Conservation (phyloP, 64 coral and sea anemone genomes). For the Pocillopora damicornis region DNA sequence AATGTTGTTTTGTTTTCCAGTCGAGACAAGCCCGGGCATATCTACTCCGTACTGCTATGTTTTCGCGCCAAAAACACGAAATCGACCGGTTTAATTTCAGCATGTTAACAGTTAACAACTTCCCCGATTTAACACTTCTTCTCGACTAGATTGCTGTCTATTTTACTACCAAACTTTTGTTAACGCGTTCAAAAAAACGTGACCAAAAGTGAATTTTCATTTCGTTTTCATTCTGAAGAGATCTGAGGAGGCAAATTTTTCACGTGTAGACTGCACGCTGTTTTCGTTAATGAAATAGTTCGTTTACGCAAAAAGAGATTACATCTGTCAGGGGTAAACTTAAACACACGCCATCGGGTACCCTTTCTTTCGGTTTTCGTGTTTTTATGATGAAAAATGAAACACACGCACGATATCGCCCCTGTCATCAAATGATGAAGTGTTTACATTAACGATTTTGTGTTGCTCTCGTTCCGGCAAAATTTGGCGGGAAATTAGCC, state of each 20-base stretch:
- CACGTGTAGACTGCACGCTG: neutral
- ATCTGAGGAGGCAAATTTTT: neutral
- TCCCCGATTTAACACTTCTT: too few relatives aligned
- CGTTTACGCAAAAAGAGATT: neutral
- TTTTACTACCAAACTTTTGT: too few relatives aligned
- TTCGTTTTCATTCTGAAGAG: neutral
- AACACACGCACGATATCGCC: neutral
- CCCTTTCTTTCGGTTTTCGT: neutral
- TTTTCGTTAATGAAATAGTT: neutral
- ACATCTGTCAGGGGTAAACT: neutral
- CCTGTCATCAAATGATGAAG: neutral
- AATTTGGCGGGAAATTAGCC: too few relatives aligned
- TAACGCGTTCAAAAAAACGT: too few relatives aligned
- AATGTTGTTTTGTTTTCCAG: neutral
- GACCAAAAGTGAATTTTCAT: neutral
- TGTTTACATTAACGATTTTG: neutral
- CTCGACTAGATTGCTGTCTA: too few relatives aligned
- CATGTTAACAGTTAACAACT: neutral
- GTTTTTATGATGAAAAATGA: neutral
- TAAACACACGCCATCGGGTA: neutral
- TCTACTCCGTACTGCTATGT: neutral
- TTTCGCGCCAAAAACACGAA: constrained; percentile 1
- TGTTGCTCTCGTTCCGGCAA: too few relatives aligned
- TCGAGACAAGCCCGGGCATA: neutral
- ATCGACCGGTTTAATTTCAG: neutral